Evolutionary conservation across 2,113 vertebrate genomes (phyloP).

Genomic region (Hippocampus barbouri): DNA sequence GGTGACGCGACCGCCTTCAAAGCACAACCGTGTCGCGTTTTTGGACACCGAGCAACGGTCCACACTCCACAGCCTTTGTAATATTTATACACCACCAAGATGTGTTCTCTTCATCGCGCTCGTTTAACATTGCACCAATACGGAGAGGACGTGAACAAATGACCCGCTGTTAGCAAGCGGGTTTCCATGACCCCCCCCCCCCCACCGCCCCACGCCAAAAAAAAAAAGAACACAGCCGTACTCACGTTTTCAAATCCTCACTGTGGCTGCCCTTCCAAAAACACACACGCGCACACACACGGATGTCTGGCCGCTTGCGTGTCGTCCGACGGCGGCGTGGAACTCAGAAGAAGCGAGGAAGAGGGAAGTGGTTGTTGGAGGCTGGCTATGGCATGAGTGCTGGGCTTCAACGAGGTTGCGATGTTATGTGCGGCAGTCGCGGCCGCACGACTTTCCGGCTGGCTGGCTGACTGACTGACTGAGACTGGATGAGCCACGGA

Average conservation of each 20-base stretch:
- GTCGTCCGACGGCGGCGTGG: constrained; percentile 38
- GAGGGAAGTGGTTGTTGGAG: neutral
- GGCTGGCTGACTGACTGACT: neutral
- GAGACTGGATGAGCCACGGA: neutral
- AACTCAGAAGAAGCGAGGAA: constrained; percentile 8
- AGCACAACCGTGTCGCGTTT: constrained; percentile 15
- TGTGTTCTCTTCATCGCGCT: constrained; percentile 10
- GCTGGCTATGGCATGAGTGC: neutral
- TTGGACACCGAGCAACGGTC: neutral
- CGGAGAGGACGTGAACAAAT: constrained; percentile 47
- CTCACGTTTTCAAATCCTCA: constrained; percentile 53
- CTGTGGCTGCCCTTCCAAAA: constrained; percentile 13
- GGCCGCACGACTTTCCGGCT: constrained; percentile 37
- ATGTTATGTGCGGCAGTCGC: constrained; percentile 42
- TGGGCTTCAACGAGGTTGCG: constrained; percentile 30
- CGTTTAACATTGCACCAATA: constrained; percentile 62
- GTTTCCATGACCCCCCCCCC: constrained; percentile 32
- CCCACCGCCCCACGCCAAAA: no score
- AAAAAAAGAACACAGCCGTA: constrained; percentile 32
- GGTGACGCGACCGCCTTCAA: constrained; percentile 39
- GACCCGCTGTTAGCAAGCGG: constrained; percentile 25
- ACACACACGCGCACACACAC: neutral
- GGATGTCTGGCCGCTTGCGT: constrained; percentile 35
- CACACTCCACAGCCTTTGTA: neutral
- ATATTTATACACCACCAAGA: neutral